Evolutionary conservation across 2,113 vertebrate species (phyloP).

Genomic region (Amphiprion percula): DNA sequence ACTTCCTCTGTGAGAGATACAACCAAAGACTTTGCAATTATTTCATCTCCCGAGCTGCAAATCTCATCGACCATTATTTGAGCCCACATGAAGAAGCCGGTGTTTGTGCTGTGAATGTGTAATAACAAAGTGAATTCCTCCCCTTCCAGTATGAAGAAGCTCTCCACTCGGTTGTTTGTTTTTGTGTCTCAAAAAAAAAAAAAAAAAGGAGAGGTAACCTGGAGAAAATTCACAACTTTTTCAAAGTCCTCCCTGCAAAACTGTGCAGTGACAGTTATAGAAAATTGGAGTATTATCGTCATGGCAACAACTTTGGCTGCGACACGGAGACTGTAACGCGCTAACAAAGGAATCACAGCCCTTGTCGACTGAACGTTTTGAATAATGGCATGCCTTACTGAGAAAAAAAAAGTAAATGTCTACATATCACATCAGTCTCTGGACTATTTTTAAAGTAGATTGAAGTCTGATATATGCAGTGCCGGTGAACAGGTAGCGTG

Average conservation of each 20-base stretch:
- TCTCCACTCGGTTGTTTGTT: conserved; percentile 19
- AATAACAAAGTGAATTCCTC: conserved; percentile 34
- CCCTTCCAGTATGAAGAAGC: neutral
- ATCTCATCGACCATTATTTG: conserved; percentile 11
- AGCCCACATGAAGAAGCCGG: conserved; percentile 9
- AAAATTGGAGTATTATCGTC: conserved; percentile 38
- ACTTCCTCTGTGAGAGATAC: neutral
- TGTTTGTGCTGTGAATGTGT: conserved; percentile 12
- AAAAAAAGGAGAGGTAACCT: neutral
- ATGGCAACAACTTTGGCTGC: conserved; percentile 49
- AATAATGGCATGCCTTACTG: conserved; percentile 78
- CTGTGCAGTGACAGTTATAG: conserved; percentile 4
- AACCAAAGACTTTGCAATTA: conserved; percentile 23
- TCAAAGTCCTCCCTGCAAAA: conserved; percentile 31
- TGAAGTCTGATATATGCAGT: conserved; percentile 64
- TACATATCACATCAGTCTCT: conserved; percentile 66
- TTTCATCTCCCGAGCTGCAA: conserved; percentile 25
- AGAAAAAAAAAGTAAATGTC: conserved; percentile 45
- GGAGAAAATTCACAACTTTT: conserved; percentile 28
- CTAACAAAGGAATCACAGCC: conserved; percentile 44
- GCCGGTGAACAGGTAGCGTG: conserved; percentile 33
- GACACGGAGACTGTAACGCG: conserved; percentile 38
- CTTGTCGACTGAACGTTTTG: conserved; percentile 20
- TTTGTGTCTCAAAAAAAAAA: conserved; percentile 2
- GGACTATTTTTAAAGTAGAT: conserved; percentile 55